phyloP scores from a whole-genome alignment of 53 echinoderm and acorn worm species.

The Patiria pectinifera region DNA sequence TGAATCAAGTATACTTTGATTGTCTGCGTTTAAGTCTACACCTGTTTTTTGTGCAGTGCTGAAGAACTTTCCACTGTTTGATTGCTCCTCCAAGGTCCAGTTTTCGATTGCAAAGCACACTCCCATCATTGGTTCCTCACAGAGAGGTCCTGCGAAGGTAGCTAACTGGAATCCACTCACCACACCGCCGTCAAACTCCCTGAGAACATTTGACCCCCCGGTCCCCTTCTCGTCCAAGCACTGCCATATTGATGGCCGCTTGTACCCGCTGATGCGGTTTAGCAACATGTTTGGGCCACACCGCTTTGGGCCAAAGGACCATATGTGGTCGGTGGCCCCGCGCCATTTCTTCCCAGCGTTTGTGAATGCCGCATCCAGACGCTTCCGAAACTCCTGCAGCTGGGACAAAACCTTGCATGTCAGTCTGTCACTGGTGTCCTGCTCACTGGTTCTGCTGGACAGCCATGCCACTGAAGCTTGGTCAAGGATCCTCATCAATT shows the following conservation, averaged over 20 bases:
- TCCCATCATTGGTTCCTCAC: constrained; percentile 99
- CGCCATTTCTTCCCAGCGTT: constrained; percentile 94
- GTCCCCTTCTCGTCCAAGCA: constrained; percentile 62
- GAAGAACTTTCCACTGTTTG: constrained; percentile 2
- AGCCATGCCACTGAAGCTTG: constrained; percentile 66
- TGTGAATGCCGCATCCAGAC: constrained; percentile 71
- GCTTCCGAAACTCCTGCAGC: constrained; percentile 72
- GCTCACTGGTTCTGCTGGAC: constrained; percentile 65
- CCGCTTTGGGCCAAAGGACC: constrained; percentile 94
- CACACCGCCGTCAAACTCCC: constrained; percentile 90
- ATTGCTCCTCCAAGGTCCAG: constrained; percentile 74
- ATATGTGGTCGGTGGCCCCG: constrained; percentile 76
- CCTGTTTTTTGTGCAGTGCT: background rate
- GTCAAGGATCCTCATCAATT: constrained; percentile 84
- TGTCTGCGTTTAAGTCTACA: background rate
- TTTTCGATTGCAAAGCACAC: constrained; percentile 83
- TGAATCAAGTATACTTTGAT: background rate
- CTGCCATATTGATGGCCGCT: constrained; percentile 83
- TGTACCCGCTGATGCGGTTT: constrained; percentile 82
- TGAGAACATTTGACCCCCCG: constrained; percentile 1
- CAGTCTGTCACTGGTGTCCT: constrained; percentile 40
- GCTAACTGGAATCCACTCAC: constrained; percentile 97
- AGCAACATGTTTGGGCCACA: constrained; percentile 93
- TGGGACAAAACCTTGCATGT: constrained; percentile 58
- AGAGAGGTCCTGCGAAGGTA: constrained; percentile 93